Conservation (phyloP, 64 coral and sea anemone genomes). For the Trachythela sp. region DNA sequence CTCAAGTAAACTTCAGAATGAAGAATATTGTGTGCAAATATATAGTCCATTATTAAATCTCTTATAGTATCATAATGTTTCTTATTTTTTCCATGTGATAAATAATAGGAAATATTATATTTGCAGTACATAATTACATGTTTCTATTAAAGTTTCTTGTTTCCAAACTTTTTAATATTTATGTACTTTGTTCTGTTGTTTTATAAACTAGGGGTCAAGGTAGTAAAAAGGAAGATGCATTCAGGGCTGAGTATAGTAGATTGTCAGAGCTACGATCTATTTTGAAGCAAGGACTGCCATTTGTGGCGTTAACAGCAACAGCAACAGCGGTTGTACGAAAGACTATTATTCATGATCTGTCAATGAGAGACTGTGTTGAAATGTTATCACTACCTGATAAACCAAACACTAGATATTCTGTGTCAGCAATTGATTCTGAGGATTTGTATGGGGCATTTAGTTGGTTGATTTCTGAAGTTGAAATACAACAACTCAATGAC, state of each 20-base stretch:
- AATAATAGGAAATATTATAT: too few relatives aligned
- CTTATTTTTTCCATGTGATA: too few relatives aligned
- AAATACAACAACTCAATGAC: background rate
- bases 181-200: too few relatives aligned
- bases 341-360: background rate
- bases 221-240: background rate
- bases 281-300: constrained; percentile 1
- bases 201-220: background rate
- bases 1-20: too few relatives aligned
- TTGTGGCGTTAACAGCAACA: constrained; percentile 21
- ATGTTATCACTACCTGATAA: background rate
- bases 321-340: background rate
- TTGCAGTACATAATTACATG: too few relatives aligned
- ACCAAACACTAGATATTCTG: constrained; percentile 18
- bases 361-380: constrained; percentile 4
- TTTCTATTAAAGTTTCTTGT: too few relatives aligned
- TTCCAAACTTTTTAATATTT: too few relatives aligned
- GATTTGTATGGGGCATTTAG: constrained; percentile 9
- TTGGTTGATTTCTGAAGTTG: constrained; percentile 17
- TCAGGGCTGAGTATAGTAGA: background rate
- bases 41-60: too few relatives aligned
- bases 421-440: background rate
- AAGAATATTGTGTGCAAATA: too few relatives aligned
- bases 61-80: too few relatives aligned
- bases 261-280: background rate